Base-by-base conservation (phyloP, 2,797 vertebrate species). In the Halcyon chelicuti region DNA sequence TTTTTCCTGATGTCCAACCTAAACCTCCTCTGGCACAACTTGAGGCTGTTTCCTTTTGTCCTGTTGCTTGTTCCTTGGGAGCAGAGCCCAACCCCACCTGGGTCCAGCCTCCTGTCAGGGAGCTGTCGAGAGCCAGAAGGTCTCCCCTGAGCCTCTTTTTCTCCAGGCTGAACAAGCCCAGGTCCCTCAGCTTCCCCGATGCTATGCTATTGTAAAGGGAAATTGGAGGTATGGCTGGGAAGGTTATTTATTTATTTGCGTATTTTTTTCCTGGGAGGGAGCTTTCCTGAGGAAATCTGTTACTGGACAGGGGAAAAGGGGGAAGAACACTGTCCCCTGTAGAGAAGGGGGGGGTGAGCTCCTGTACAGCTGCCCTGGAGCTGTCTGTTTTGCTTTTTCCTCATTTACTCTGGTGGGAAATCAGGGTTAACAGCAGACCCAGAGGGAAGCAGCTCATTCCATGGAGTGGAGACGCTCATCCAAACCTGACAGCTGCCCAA, bases 401-500 rank as follows among this genome's bases (percentile, higher is more conserved):
- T 87, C 46, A 3, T 58, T 93, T 73, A 52, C 57, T 95, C 88
- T 65, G 93, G 79, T 81, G 90, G 86, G 95, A 93, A 93, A 93
- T 95, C 67, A 75, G 95, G 73, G 71, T 94, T 96, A 94, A 92
- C 63, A 76, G 77, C 88, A 74, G 44, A 85, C 65, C 40, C 14
- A 72, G 82, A 89, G 33, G 22, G 75, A 54, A 67, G 84, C 73
- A 94, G 86, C 86, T 80, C 90, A 86, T 82, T 88, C 0, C 14
- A 57, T 97, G 81, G 74, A 92, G 90, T 65, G 60, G 66, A 96
- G 88, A 92, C 72, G 54, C 46, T 96, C 89, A 93, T 94, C 91
- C 88, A 96, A 77, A 97, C 91, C 81, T 86, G 88, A 85, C 94
- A 97, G 84, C 89, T 92, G 88, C 73, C 91, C 87, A 51, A 90